Percentiles rank a stretch among this genome's conserved stretches.
Conservation (phyloP, 92 coral and sea anemone genomes). For the Phenganax stokvisi region DNA sequence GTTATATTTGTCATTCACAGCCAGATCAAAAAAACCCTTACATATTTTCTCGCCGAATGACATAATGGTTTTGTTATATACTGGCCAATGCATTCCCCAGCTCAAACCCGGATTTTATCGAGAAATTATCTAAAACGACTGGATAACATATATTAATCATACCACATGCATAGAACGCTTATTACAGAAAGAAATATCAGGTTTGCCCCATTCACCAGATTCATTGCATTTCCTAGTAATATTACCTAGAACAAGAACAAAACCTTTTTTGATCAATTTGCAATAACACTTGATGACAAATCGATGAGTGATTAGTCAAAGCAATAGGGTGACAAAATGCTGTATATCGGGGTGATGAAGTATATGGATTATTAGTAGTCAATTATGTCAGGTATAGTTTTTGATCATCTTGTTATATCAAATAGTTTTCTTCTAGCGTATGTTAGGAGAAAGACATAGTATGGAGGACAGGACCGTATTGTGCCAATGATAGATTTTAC, state of each 20-base stretch:
- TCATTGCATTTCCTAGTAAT: slow-evolving; percentile 38
- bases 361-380: too few species aligned
- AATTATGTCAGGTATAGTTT: too few species aligned
- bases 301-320: not conserved
- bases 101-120: not conserved
- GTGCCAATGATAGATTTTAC: slow-evolving; percentile 38
- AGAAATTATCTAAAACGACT: not conserved
- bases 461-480: not conserved
- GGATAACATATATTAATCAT: not conserved
- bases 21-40: too few species aligned
- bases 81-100: too few species aligned
- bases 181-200: slow-evolving; percentile 37
- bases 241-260: slow-evolving; percentile 32
- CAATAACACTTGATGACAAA: too few species aligned
- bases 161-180: slow-evolving; percentile 14
- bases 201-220: slow-evolving; percentile 34
- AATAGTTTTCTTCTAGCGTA: not conserved
- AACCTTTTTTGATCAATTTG: not conserved
- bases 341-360: too few species aligned
- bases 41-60: too few species aligned
- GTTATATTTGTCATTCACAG: too few species aligned
- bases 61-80: too few species aligned
- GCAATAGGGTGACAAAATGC: not conserved
- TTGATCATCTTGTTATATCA: too few species aligned
- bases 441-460: not conserved